phyloP scores from a whole-genome alignment of 2,113 vertebrate genomes.

The Pachycephala philippinensis region DNA sequence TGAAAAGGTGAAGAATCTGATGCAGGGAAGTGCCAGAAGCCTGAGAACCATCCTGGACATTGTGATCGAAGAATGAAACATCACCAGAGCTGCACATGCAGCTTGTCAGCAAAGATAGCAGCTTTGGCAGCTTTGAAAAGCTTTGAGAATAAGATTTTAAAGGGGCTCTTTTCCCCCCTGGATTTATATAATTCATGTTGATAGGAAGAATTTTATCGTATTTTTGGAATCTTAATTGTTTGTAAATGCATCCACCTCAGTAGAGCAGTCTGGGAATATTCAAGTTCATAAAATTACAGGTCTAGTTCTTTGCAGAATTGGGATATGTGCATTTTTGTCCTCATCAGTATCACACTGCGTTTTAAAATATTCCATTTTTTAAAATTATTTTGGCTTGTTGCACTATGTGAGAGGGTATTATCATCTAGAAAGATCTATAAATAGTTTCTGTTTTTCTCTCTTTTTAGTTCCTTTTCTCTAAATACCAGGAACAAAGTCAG shows the following conservation, averaged over 20 bases:
- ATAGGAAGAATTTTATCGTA: neutral
- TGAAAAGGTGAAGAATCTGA: neutral
- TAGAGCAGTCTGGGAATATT: neutral
- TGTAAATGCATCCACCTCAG: neutral
- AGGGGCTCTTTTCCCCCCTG: accelerated
- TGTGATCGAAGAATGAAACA: accelerated
- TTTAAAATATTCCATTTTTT: neutral
- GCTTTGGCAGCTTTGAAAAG: neutral
- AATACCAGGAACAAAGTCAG: neutral
- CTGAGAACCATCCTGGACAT: neutral
- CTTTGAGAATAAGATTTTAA: neutral
- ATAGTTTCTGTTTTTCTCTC: neutral
- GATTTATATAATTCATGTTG: neutral
- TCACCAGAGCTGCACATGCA: neutral
- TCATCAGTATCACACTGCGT: neutral
- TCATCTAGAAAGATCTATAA: neutral
- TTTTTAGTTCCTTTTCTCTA: neutral
- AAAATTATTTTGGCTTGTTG: neutral
- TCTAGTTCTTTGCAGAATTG: neutral
- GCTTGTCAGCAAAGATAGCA: neutral
- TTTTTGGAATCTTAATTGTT: neutral
- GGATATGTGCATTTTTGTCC: neutral
- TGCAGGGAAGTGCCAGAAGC: neutral
- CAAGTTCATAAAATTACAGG: neutral
- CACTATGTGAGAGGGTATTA: neutral